Evolutionary conservation across 1,140 invertebrate genomes (phyloP).

Genomic region (Drosophila tropicalis): DNA sequence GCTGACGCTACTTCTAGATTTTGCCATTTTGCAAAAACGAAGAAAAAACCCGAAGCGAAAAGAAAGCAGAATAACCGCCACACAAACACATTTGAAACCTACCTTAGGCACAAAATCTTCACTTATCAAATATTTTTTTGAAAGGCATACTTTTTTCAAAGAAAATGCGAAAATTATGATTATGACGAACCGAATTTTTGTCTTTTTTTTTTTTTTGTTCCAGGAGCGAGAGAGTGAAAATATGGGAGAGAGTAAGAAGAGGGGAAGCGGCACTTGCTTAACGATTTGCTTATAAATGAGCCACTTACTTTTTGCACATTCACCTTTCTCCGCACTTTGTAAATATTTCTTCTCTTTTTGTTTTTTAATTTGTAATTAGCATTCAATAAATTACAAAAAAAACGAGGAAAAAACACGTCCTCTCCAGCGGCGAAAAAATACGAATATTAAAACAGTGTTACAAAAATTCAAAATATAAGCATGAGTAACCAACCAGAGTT

Average conservation of each 20-base stretch:
- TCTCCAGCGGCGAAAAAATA: conserved; percentile 11
- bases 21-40: conserved; percentile 65
- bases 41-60: conserved; percentile 29
- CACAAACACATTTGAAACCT: conserved; percentile 36
- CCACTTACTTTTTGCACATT: conserved; percentile 10
- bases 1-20: conserved; percentile 77
- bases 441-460: background rate
- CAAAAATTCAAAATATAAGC: too few relatives aligned
- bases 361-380: background rate
- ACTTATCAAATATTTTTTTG: background rate
- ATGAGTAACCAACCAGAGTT: too few relatives aligned
- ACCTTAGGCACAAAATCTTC: conserved; percentile 7
- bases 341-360: background rate
- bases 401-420: conserved; percentile 10
- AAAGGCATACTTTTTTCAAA: background rate
- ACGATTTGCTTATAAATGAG: background rate
- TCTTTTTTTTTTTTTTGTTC: conserved; percentile 7
- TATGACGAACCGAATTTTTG: conserved; percentile 13
- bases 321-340: conserved; percentile 1
- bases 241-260: background rate
- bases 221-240: background rate
- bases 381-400: conserved; percentile 10
- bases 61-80: conserved; percentile 41
- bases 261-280: background rate
- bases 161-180: conserved; percentile 5